Conservation (phyloP, 2,888 invertebrate genomes). For the Macaria liturata region DNA sequence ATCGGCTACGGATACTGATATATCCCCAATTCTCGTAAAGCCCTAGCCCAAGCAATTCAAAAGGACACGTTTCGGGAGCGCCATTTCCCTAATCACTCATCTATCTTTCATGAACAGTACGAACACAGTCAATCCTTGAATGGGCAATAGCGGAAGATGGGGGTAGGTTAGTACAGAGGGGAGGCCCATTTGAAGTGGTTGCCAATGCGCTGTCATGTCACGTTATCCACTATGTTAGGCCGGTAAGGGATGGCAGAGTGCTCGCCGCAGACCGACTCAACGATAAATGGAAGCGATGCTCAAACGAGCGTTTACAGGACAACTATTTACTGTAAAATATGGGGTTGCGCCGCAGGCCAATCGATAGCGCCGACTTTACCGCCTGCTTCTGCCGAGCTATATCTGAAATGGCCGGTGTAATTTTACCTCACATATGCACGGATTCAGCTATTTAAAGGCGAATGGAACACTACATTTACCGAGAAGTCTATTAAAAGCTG, state of each 20-base stretch:
- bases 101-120: conserved; percentile 27
- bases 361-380: conserved; percentile 41
- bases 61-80: conserved; percentile 23
- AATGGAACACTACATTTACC: too few relatives aligned
- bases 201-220: conserved; percentile 53
- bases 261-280: conserved; percentile 47
- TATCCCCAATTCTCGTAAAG: conserved; percentile 14
- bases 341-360: conserved; percentile 44
- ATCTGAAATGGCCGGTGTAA: conserved; percentile 39
- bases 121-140: conserved; percentile 26
- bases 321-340: conserved; percentile 61
- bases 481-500: too few relatives aligned
- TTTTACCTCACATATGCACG: not conserved
- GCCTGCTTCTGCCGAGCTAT: conserved; percentile 36
- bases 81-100: conserved; percentile 29
- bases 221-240: conserved; percentile 56
- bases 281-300: conserved; percentile 55
- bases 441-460: too few relatives aligned
- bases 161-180: conserved; percentile 21
- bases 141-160: conserved; percentile 34
- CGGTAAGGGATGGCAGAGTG: conserved; percentile 52
- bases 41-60: conserved; percentile 12
- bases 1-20: not conserved
- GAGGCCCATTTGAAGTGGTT: conserved; percentile 40
- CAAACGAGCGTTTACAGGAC: conserved; percentile 53